phyloP scores from a whole-genome alignment of 2,797 vertebrate genomes.

The Cossypha niveicapilla region DNA sequence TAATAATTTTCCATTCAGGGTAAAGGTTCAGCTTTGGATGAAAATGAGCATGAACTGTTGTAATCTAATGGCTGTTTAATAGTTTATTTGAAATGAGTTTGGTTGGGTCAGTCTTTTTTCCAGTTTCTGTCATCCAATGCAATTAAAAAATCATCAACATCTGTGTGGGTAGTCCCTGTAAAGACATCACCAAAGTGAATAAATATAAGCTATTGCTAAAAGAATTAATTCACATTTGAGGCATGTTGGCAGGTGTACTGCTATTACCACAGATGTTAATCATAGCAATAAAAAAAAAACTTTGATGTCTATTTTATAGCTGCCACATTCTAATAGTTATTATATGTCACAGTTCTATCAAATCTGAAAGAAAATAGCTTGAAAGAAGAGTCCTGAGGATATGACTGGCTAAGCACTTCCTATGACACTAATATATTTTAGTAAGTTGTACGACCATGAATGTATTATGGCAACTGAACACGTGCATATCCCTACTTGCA shows the following conservation, averaged over 20 bases:
- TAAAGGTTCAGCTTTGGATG: neutral
- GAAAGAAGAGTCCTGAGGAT: neutral
- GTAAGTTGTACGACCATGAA: neutral
- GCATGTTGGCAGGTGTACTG: neutral
- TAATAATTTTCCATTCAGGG: neutral
- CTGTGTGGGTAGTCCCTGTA: neutral
- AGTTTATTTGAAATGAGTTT: neutral
- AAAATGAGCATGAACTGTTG: neutral
- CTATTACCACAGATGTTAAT: neutral
- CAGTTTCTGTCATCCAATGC: neutral
- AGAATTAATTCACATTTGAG: neutral
- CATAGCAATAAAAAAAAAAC: neutral
- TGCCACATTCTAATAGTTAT: neutral
- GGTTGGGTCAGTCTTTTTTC: neutral
- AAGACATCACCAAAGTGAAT: neutral
- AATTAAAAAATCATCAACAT: neutral
- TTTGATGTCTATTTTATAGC: neutral
- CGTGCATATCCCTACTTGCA: neutral
- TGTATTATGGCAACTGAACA: neutral
- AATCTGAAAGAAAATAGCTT: constrained; percentile 30
- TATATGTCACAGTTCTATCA: neutral
- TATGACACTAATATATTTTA: neutral
- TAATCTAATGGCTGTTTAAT: neutral
- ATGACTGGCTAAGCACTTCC: neutral
- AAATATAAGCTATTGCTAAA: neutral